These are phyloP conservation scores for Anthoscopus minutus DNA, from an alignment of 2,113 vertebrate species.

Conservation along the genomic window DNA sequence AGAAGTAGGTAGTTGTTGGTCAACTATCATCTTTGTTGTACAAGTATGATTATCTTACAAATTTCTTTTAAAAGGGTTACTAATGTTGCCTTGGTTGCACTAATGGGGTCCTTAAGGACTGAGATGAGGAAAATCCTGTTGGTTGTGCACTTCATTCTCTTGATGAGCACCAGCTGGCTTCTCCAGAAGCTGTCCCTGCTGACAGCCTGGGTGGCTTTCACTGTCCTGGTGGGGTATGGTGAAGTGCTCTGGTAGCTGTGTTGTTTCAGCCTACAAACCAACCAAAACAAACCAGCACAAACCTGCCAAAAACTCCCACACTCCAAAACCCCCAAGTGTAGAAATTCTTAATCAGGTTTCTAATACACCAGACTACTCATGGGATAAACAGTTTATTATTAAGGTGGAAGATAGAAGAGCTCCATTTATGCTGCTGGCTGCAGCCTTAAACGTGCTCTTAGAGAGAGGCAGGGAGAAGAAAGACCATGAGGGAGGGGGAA, in stretches of 20 bases:
- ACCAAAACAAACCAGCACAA: neutral
- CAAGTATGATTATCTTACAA: accelerated
- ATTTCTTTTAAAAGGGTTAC: neutral
- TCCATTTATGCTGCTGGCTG: too few species aligned
- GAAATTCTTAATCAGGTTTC: too few species aligned
- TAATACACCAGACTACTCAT: too few species aligned
- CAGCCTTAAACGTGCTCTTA: too few species aligned
- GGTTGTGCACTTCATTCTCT: neutral
- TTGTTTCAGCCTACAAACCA: neutral
- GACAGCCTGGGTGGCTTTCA: neutral
- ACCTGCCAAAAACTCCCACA: neutral
- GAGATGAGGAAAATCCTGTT: neutral
- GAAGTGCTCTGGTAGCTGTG: neutral
- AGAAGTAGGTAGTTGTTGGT: neutral
- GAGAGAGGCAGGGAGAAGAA: too few species aligned
- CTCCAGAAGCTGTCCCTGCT: neutral
- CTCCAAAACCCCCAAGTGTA: too few species aligned
- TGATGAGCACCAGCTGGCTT: neutral
- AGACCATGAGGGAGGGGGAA: too few species aligned
- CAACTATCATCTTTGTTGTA: neutral
- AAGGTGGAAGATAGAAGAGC: too few species aligned
- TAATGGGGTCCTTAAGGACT: neutral
- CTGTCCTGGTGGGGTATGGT: neutral
- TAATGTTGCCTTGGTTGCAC: neutral
- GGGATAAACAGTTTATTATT: too few species aligned